These are phyloP conservation scores for Cerceris rybyensis DNA, from an alignment of 2,888 invertebrate species.

Conservation along the genomic window DNA sequence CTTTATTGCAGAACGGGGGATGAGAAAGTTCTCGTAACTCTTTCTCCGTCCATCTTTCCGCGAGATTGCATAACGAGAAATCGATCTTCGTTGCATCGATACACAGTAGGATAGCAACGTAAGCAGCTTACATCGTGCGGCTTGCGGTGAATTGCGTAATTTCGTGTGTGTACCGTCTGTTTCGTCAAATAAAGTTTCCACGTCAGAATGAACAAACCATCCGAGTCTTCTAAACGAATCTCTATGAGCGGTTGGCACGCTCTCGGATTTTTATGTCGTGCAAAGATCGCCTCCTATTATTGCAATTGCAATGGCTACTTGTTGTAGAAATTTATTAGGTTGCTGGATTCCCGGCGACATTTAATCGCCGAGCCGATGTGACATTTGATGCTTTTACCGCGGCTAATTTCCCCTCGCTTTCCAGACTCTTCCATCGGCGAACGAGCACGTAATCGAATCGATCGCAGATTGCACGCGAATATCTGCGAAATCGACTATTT, in stretches of 20 bases:
- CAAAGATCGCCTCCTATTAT: constrained; percentile 23
- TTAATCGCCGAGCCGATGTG: constrained; percentile 55
- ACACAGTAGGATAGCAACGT: constrained; percentile 28
- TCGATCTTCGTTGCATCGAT: constrained; percentile 60
- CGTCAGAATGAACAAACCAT: background rate
- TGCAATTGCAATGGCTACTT: constrained; percentile 25
- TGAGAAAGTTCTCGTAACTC: constrained; percentile 6
- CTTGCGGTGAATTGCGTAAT: constrained; percentile 51
- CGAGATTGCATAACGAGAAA: constrained; percentile 59
- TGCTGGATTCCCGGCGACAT: constrained; percentile 50
- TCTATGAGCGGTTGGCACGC: background rate
- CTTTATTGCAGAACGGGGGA: too few relatives aligned
- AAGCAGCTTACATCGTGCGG: constrained; percentile 25
- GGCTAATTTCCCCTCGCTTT: constrained; percentile 28
- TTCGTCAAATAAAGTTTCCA: constrained; percentile 15
- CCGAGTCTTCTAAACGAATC: background rate
- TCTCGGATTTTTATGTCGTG: background rate
- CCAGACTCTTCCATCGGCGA: constrained; percentile 1
- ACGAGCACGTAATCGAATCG: constrained; percentile 31
- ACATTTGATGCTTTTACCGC: constrained; percentile 54
- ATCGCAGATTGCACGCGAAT: constrained; percentile 4
- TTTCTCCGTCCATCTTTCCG: constrained; percentile 17
- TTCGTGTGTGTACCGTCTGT: constrained; percentile 33
- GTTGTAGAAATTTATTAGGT: constrained; percentile 30
- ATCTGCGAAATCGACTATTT: too few relatives aligned